Evolutionary conservation across 2,888 invertebrate genomes (phyloP).

Genomic region (Heliconius aoede): DNA sequence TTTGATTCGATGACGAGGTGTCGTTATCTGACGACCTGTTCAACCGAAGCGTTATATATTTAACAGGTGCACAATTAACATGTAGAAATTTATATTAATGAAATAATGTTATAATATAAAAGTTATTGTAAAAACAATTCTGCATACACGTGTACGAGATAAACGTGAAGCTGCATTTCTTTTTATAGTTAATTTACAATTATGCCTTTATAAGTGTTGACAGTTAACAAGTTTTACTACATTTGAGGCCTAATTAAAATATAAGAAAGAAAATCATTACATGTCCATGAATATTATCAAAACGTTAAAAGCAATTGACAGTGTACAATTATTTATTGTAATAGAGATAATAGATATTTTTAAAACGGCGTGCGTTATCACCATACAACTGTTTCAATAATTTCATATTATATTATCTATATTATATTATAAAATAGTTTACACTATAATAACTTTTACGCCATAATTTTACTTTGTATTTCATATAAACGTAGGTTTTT

Average conservation of each 20-base stretch:
- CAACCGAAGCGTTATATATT: constrained; percentile 1
- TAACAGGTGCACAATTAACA: not conserved
- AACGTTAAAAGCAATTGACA: not conserved
- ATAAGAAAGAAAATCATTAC: no score
- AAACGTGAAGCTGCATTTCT: no score
- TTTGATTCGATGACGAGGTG: constrained; percentile 44
- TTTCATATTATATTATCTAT: not conserved
- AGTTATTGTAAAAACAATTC: no score
- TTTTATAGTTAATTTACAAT: no score
- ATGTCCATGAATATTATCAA: not conserved
- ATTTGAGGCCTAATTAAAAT: no score
- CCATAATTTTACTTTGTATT: no score
- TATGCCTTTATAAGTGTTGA: no score
- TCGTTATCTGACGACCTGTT: constrained; percentile 7
- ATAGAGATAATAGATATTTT: constrained; percentile 15
- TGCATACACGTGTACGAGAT: no score
- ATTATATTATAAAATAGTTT: no score
- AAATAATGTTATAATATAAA: not conserved
- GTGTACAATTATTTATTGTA: not conserved
- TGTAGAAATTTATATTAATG: not conserved
- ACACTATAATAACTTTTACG: not conserved
- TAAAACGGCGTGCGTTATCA: constrained; percentile 15
- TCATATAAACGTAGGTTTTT: no score
- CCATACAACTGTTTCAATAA: not conserved
- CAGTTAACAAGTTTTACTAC: no score